A percentile compares a stretch with the other conserved stretches of the same genome.
These are phyloP conservation scores for Spodoptera picta DNA, from an alignment of 2,888 invertebrate species.

Conservation along the genomic window DNA sequence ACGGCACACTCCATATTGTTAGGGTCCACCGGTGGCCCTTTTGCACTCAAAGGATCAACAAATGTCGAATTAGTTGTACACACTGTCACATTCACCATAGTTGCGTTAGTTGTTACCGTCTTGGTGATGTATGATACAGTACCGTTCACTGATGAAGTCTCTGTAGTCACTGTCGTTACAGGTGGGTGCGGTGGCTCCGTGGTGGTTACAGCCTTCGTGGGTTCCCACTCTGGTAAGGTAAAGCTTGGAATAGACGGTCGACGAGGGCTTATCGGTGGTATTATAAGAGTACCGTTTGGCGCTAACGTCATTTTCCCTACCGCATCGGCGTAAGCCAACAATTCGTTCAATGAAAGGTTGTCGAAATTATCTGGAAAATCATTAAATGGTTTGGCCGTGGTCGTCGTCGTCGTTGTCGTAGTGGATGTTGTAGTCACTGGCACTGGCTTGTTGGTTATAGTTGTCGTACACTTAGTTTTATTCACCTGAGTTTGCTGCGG, in stretches of 20 bases:
- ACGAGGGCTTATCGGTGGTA: no score
- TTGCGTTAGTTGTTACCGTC: conserved; percentile 49
- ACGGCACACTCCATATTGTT: conserved; percentile 74
- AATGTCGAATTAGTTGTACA: conserved; percentile 64
- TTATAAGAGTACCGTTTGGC: no score
- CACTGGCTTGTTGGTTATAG: conserved; percentile 60
- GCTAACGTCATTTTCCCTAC: no score
- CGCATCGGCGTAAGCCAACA: no score
- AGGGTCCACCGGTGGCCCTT: conserved; percentile 69
- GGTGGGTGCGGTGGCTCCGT: no score
- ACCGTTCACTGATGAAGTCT: conserved; percentile 9
- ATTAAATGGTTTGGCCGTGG: conserved; percentile 5
- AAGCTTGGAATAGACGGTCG: no score
- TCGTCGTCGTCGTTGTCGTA: not conserved
- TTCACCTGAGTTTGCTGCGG: conserved; percentile 59
- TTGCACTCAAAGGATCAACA: conserved; percentile 73
- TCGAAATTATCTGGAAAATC: conserved; percentile 1
- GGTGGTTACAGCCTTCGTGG: no score
- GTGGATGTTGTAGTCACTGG: not conserved
- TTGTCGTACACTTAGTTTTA: conserved; percentile 71
- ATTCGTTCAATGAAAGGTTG: not conserved
- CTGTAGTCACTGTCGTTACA: conserved; percentile 38
- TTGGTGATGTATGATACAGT: conserved; percentile 27
- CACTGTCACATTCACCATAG: conserved; percentile 61
- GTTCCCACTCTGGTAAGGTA: no score